Conservation (phyloP, 2,888 invertebrate species). For the Apamea monoglypha region DNA sequence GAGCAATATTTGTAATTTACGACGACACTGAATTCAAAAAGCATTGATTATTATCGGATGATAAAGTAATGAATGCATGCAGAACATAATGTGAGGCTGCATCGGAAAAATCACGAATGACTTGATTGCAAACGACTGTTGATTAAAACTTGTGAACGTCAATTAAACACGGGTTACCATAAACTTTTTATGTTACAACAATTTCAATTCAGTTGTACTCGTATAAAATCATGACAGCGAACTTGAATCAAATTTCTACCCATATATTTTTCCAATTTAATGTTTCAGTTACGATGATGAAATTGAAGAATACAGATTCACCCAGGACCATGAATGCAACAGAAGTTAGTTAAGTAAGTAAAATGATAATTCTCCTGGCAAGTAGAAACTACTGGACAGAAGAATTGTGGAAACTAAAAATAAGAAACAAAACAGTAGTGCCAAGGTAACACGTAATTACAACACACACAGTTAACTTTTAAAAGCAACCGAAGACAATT, state of each 20-base stretch:
- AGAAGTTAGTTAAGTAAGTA: background rate
- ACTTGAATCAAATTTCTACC: background rate
- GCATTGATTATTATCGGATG: constrained; percentile 43
- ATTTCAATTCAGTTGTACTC: constrained; percentile 13
- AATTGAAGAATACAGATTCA: background rate
- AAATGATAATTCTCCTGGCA: background rate
- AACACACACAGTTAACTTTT: constrained; percentile 53
- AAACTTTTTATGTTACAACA: constrained; percentile 5
- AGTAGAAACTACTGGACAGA: background rate
- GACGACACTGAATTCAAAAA: constrained; percentile 32
- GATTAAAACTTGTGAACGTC: constrained; percentile 30
- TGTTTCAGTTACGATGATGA: background rate
- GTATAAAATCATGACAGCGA: background rate
- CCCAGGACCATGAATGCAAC: background rate
- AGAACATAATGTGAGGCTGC: constrained; percentile 21
- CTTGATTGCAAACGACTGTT: constrained; percentile 24
- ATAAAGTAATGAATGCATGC: constrained; percentile 46
- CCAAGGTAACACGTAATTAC: constrained; percentile 29
- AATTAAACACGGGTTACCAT: constrained; percentile 14
- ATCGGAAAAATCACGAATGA: constrained; percentile 32
- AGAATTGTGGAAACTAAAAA: background rate
- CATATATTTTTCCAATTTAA: background rate
- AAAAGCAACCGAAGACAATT: constrained; percentile 53
- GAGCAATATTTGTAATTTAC: constrained; percentile 48
- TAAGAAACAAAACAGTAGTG: background rate